phyloP scores from a whole-genome alignment of 2,113 vertebrate species.

The Rhodinocichla rosea region DNA sequence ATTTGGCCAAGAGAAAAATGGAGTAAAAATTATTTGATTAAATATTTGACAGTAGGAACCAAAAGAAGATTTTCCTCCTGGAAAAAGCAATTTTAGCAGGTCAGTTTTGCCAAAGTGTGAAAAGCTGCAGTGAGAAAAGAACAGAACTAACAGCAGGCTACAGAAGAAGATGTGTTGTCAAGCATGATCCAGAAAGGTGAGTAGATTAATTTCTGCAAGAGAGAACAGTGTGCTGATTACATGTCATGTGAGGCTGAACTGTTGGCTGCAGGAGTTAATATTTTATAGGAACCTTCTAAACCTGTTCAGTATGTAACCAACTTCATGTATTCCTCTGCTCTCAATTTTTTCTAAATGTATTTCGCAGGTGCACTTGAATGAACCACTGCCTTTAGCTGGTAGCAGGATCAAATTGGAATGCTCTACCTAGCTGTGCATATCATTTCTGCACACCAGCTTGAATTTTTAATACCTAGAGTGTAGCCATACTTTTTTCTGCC shows the following conservation, averaged over 20 bases:
- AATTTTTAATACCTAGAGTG: neutral
- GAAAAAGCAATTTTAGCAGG: neutral
- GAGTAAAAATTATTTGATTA: neutral
- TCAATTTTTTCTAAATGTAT: neutral
- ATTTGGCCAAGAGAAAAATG: neutral
- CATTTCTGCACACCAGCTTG: neutral
- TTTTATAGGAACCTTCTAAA: constrained; percentile 14
- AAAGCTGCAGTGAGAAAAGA: neutral
- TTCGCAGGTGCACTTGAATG: neutral
- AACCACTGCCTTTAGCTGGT: neutral
- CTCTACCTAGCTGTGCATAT: neutral
- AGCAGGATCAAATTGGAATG: neutral
- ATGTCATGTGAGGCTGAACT: neutral
- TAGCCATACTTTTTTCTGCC: neutral
- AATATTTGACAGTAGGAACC: neutral
- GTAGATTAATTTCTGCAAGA: neutral
- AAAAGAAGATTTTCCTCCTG: neutral
- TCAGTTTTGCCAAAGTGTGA: neutral
- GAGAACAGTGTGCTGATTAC: neutral
- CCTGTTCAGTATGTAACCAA: neutral
- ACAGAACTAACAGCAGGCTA: neutral
- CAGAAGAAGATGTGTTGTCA: neutral
- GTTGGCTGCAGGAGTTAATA: neutral
- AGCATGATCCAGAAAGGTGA: neutral
- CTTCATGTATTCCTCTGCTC: neutral